Conservation (phyloP, 1,140 invertebrate genomes). For the Aricia agestis region DNA sequence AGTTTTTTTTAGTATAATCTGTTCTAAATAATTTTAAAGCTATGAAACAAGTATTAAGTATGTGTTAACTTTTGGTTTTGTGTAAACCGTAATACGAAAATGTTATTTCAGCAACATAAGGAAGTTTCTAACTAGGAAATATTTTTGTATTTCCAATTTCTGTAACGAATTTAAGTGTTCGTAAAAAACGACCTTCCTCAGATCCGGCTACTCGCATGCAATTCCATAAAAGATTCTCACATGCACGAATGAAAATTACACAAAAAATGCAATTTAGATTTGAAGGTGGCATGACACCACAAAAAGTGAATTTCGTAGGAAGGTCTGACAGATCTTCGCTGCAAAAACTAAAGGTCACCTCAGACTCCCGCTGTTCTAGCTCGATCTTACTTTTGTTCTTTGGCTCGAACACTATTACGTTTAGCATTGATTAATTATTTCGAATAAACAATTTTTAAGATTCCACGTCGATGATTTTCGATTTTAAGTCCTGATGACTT, state of each 20-base stretch:
- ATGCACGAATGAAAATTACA: slow-evolving; percentile 6
- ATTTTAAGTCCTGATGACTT: neutral
- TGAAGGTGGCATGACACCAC: slow-evolving; percentile 11
- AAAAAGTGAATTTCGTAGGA: slow-evolving; percentile 6
- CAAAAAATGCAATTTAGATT: slow-evolving; percentile 15
- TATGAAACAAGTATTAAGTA: too few species aligned
- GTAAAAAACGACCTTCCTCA: neutral
- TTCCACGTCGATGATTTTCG: neutral
- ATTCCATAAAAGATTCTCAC: neutral
- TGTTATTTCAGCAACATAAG: neutral
- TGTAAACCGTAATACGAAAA: too few species aligned
- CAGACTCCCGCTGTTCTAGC: slow-evolving; percentile 10
- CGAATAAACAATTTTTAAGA: too few species aligned
- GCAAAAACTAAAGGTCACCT: slow-evolving; percentile 10
- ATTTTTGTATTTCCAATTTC: neutral
- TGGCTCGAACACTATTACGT: neutral
- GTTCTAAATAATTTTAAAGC: too few species aligned
- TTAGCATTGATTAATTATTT: neutral
- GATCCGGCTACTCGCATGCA: slow-evolving; percentile 1
- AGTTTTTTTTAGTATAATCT: too few species aligned
- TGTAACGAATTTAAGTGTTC: too few species aligned
- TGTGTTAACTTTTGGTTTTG: too few species aligned
- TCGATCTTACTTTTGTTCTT: neutral
- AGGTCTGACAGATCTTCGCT: slow-evolving; percentile 3
- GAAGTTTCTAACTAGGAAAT: neutral